Conservation (phyloP, 2,797 vertebrate species). For the Esox masquinongy region DNA sequence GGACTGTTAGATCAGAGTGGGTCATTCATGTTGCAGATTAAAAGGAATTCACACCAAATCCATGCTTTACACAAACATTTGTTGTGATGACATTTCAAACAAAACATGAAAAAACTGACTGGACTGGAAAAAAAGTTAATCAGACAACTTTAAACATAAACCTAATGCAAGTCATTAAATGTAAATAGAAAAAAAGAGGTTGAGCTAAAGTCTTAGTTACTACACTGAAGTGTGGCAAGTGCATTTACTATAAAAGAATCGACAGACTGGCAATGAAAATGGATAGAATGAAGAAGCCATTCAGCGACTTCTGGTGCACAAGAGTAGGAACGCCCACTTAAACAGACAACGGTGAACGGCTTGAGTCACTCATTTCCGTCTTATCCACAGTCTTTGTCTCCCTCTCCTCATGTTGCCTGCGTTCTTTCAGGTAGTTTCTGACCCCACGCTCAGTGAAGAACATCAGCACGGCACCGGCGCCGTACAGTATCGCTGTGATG, state of each 20-base stretch:
- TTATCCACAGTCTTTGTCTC: conserved; percentile 7
- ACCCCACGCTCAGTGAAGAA: conserved; percentile 69
- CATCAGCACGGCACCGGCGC: conserved; percentile 72
- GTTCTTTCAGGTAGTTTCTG: conserved; percentile 55
- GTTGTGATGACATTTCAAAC: neutral
- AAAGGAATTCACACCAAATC: neutral
- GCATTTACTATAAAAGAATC: neutral
- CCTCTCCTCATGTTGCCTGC: conserved; percentile 20
- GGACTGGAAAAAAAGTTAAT: neutral
- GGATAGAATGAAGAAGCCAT: neutral
- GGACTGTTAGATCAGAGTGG: neutral
- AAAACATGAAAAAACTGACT: neutral
- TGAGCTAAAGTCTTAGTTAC: too few relatives aligned
- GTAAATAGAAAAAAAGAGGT: too few relatives aligned
- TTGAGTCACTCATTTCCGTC: too few relatives aligned
- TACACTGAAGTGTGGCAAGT: neutral
- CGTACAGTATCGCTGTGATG: conserved; percentile 82
- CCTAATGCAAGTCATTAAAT: too few relatives aligned
- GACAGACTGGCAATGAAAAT: neutral
- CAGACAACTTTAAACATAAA: neutral
- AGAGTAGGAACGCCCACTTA: too few relatives aligned
- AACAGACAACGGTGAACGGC: too few relatives aligned
- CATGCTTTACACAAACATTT: neutral
- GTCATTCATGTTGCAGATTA: neutral
- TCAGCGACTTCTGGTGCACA: neutral